Conservation (phyloP, 2,888 invertebrate genomes). For the Heliconius aoede region DNA sequence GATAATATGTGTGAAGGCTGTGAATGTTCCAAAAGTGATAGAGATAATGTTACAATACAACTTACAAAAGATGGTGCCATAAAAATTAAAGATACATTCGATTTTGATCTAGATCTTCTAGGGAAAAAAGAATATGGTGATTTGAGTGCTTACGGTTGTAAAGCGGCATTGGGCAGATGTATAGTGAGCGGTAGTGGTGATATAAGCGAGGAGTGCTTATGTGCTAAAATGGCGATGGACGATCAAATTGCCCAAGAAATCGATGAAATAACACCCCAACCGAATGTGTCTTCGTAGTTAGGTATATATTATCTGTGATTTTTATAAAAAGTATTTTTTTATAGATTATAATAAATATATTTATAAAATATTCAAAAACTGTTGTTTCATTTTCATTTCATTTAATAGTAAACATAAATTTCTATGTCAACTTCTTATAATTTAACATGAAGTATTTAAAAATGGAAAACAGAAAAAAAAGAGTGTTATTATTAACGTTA, state of each 20-base stretch:
- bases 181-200: constrained; percentile 71
- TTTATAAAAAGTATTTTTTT: constrained; percentile 12
- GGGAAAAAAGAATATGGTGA: constrained; percentile 2
- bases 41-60: constrained; percentile 56
- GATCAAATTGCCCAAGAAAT: constrained; percentile 72
- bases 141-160: constrained; percentile 63
- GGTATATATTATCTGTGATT: constrained; percentile 34
- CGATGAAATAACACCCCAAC: constrained; percentile 73
- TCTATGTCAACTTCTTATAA: too few species aligned
- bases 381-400: not conserved
- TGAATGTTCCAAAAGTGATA: constrained; percentile 53
- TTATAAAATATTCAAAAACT: not conserved
- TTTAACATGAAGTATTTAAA: not conserved
- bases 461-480: not conserved
- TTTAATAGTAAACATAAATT: not conserved
- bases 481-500: constrained; percentile 70
- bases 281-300: constrained; percentile 48
- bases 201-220: constrained; percentile 71
- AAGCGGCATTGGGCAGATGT: constrained; percentile 72
- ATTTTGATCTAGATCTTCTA: constrained; percentile 55
- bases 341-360: constrained; percentile 8
- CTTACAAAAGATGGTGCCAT: constrained; percentile 65
- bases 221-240: constrained; percentile 72
- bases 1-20: constrained; percentile 55
- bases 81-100: constrained; percentile 67